Percentiles rank a stretch among this genome's conserved stretches.
Conservation (phyloP, 2,113 vertebrate species). For the Pygoscelis adeliae region DNA sequence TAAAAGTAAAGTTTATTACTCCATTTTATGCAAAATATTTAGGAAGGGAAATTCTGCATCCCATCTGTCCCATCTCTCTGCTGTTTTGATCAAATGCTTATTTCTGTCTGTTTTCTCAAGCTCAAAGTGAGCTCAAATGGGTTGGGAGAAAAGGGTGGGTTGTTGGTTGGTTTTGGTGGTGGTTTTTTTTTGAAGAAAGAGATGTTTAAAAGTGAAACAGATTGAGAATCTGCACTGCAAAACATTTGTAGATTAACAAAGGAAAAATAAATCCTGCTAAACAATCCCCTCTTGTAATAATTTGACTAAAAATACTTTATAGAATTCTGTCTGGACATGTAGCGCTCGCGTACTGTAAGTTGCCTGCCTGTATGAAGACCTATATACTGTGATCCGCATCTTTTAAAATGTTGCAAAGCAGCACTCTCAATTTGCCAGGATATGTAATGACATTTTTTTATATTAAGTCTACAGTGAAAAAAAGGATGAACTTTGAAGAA, state of each 20-base stretch:
- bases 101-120: not conserved
- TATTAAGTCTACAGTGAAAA: not conserved
- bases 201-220: not conserved
- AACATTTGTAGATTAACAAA: not conserved
- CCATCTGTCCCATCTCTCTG: not conserved
- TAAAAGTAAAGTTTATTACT: not conserved
- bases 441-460: not conserved
- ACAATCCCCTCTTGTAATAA: not conserved
- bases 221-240: not conserved
- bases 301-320: not conserved
- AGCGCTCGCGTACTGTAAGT: not conserved
- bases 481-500: not conserved
- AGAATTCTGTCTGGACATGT: not conserved
- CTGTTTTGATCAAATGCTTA: not conserved
- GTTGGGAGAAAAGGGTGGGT: not conserved
- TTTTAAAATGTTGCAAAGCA: not conserved
- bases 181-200: not conserved
- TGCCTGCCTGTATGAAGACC: not conserved
- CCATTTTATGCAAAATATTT: not conserved
- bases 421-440: not conserved
- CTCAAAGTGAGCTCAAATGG: not conserved
- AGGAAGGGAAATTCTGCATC: not conserved
- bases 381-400: not conserved
- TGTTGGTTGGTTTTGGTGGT: too few relatives aligned
- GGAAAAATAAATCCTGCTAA: not conserved